Evolutionary conservation across 1,140 invertebrate species (phyloP), one percentile per base, ranked within the genome.

Genomic region (Aradophagus sp.): DNA sequence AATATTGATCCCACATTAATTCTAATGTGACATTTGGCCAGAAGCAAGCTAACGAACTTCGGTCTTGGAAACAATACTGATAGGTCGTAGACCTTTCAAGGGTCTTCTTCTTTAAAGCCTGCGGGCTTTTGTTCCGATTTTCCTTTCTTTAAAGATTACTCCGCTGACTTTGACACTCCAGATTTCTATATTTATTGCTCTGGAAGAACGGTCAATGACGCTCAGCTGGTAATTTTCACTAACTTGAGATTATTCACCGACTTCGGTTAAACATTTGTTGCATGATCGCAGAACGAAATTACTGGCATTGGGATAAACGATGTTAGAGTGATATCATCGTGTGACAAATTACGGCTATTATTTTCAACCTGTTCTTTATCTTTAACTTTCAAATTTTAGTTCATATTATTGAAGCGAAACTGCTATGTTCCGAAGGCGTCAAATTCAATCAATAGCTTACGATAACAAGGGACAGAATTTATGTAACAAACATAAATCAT

Each of bases 1-100:
- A n/a, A n/a, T n/a, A n/a, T n/a, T n/a, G n/a, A n/a, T n/a, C n/a
- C n/a, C n/a, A n/a, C n/a, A n/a, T n/a, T n/a, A n/a, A n/a, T n/a
- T n/a, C n/a, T n/a, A n/a, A n/a, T n/a, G n/a, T n/a, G n/a, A n/a
- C n/a, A n/a, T n/a, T n/a, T n/a, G n/a, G n/a, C n/a, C n/a, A n/a
- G n/a, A n/a, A n/a, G n/a, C n/a, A n/a, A n/a, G n/a, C n/a, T n/a
- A n/a, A n/a, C n/a, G n/a, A n/a, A n/a, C n/a, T n/a, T n/a, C n/a
- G n/a, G n/a, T n/a, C n/a, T n/a, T n/a, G n/a, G n/a, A n/a, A n/a
- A n/a, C n/a, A n/a, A n/a, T n/a, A n/a, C 17, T n/a, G 29, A 35
- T 13, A 32, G 58, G 27, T 62, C 58, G 23, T 41, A 44, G 38
- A 52, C 58, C 58, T 48, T 26, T 52, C 36, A 44, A 62, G 58